Conservation (phyloP, 1,140 invertebrate species). For the Oncopeltus fasciatus region DNA sequence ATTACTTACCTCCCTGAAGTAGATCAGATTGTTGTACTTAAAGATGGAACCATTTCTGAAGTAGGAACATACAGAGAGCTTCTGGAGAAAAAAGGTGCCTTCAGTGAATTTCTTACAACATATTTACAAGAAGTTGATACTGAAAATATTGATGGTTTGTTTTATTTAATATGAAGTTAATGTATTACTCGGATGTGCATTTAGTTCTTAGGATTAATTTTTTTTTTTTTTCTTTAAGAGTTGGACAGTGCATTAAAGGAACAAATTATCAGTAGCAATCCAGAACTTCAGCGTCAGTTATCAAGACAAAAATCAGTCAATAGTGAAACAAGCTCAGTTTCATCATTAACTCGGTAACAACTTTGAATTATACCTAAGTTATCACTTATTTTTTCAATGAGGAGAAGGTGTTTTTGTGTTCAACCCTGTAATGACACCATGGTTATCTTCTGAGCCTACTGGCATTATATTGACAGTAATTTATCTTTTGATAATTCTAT, state of each 20-base stretch:
- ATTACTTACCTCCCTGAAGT: slow-evolving; percentile 77
- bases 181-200: not conserved
- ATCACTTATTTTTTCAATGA: no score
- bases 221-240: slow-evolving; percentile 14
- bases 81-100: slow-evolving; percentile 63
- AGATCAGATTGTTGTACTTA: slow-evolving; percentile 74
- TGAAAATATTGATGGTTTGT: slow-evolving; percentile 22
- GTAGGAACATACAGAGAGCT: slow-evolving; percentile 69
- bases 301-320: slow-evolving; percentile 15
- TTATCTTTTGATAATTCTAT: no score
- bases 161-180: not conserved
- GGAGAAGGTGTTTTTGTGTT: no score
- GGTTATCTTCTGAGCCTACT: no score
- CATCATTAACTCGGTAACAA: slow-evolving; percentile 15
- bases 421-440: no score
- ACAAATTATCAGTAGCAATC: slow-evolving; percentile 14
- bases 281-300: slow-evolving; percentile 12
- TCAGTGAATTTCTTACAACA: slow-evolving; percentile 66
- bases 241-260: slow-evolving; percentile 18
- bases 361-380: no score
- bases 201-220: no score
- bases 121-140: slow-evolving; percentile 56
- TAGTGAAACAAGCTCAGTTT: slow-evolving; percentile 22
- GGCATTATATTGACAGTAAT: no score
- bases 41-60: slow-evolving; percentile 70